Conservation (phyloP, 1,140 invertebrate species). For the Maniola jurtina region DNA sequence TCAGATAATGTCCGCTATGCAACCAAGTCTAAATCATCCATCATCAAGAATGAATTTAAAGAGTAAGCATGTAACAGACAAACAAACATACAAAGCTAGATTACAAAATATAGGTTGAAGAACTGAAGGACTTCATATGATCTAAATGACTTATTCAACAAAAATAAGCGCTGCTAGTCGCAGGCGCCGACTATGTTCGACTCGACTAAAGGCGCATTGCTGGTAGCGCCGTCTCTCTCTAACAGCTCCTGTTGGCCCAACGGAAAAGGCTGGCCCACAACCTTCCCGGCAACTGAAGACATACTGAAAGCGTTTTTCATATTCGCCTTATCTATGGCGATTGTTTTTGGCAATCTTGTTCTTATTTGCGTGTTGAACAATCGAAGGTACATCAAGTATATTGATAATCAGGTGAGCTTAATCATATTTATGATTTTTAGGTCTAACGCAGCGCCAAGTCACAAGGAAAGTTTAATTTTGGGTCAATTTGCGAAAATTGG, state of each 20-base stretch:
- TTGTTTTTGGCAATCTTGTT: constrained; percentile 87
- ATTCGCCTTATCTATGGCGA: constrained; percentile 85
- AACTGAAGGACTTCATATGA: constrained; percentile 39
- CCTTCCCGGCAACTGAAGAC: constrained; percentile 83
- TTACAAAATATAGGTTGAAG: constrained; percentile 30
- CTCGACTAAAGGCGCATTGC: constrained; percentile 80
- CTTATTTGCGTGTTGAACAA: constrained; percentile 92
- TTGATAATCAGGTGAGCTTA: constrained; percentile 87
- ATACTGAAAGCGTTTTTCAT: constrained; percentile 87
- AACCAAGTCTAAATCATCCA: background rate
- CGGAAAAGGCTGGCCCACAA: constrained; percentile 80
- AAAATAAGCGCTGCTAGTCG: constrained; percentile 59
- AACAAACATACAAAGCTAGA: background rate
- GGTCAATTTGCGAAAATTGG: too few relatives aligned
- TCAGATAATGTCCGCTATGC: constrained; percentile 5
- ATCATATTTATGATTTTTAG: background rate
- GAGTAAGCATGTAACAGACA: background rate
- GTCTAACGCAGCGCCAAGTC: too few relatives aligned
- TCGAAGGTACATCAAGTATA: constrained; percentile 88
- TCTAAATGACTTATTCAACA: constrained; percentile 74
- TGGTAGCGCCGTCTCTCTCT: constrained; percentile 86
- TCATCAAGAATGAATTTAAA: constrained; percentile 5
- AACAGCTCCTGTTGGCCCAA: constrained; percentile 89
- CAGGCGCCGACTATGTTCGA: constrained; percentile 78
- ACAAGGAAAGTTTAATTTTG: too few relatives aligned